Conservation (phyloP, 2,888 invertebrate species). For the Mythimna vitellina region DNA sequence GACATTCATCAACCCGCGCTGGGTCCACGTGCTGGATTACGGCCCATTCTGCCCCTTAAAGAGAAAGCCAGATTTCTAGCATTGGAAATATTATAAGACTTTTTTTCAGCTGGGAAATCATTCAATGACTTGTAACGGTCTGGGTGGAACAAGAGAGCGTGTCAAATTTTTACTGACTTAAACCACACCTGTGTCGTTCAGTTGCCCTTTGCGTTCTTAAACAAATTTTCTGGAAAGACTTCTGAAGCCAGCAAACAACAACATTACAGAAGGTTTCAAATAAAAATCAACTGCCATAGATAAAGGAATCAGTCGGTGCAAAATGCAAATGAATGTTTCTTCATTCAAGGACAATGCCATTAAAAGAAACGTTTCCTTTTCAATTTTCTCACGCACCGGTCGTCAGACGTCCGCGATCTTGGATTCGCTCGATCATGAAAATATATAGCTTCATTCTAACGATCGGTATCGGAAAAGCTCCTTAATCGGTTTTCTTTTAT, state of each 20-base stretch:
- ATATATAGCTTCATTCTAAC: conserved; percentile 89
- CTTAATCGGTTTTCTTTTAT: conserved; percentile 91
- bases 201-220: too few relatives aligned
- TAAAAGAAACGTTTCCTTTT: conserved; percentile 85
- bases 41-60: background rate
- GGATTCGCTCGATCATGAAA: conserved; percentile 89
- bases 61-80: background rate
- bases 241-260: background rate
- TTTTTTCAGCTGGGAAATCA: too few relatives aligned
- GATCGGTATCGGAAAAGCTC: conserved; percentile 89
- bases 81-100: background rate
- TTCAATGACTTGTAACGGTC: too few relatives aligned
- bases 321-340: conserved; percentile 46
- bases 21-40: too few relatives aligned
- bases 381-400: conserved; percentile 88
- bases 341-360: conserved; percentile 79
- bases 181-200: too few relatives aligned
- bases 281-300: conserved; percentile 17
- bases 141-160: too few relatives aligned
- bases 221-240: background rate
- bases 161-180: too few relatives aligned
- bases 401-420: conserved; percentile 88
- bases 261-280: conserved; percentile 1
- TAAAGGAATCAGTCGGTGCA: conserved; percentile 18
- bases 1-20: too few relatives aligned